A percentile compares a stretch with the other conserved stretches of the same genome.
Evolutionary conservation across 1,140 invertebrate genomes (phyloP).

Genomic region (Pantala flavescens): DNA sequence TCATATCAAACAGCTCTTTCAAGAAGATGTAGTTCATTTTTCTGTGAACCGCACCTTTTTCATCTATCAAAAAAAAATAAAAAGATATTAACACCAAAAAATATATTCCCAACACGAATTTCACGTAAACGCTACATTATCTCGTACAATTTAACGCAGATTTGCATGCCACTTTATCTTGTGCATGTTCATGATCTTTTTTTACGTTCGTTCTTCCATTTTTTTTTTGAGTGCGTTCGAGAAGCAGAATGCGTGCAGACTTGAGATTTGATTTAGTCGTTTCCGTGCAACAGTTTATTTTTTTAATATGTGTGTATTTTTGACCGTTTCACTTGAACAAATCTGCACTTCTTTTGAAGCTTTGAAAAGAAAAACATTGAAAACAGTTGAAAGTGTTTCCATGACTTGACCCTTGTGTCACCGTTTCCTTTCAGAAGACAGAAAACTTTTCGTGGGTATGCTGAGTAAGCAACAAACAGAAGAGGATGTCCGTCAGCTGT

Average conservation of each 20-base stretch:
- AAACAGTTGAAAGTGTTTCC: conserved; percentile 18
- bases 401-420: conserved; percentile 30
- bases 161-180: not conserved
- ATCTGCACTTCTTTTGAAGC: not conserved
- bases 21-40: no score
- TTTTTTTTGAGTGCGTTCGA: not conserved
- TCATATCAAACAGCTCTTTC: no score
- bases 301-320: not conserved
- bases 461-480: conserved; percentile 98
- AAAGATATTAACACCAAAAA: no score
- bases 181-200: not conserved
- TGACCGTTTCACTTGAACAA: not conserved
- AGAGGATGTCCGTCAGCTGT: conserved; percentile 95
- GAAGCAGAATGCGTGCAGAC: not conserved
- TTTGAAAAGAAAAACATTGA: not conserved
- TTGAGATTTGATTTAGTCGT: not conserved
- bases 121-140: no score
- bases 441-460: conserved; percentile 99
- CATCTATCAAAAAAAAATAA: no score
- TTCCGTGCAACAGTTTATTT: not conserved
- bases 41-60: no score
- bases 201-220: not conserved
- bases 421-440: conserved; percentile 47
- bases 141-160: not conserved
- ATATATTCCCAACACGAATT: no score